Evolutionary conservation across 2,113 vertebrate species (phyloP).

Genomic region (Melospiza georgiana): DNA sequence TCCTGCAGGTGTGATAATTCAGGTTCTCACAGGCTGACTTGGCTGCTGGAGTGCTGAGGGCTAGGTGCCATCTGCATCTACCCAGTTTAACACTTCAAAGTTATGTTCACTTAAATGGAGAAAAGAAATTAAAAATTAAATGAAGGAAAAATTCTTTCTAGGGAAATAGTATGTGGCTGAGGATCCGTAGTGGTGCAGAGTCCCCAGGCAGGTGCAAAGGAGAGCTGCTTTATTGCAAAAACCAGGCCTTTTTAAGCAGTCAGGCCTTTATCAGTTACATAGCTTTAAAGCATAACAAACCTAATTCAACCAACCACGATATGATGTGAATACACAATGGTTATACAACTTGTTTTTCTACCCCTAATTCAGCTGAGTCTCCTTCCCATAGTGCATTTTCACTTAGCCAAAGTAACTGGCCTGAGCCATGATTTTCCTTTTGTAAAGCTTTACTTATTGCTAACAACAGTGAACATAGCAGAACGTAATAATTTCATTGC

Average conservation of each 20-base stretch:
- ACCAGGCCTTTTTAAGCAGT: not conserved
- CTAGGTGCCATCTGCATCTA: rapidly evolving
- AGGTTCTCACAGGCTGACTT: not conserved
- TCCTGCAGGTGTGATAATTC: not conserved
- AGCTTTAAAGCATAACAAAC: not conserved
- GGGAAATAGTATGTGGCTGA: not conserved
- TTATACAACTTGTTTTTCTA: not conserved
- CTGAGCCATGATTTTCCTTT: not conserved
- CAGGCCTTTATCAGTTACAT: not conserved
- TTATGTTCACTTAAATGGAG: not conserved
- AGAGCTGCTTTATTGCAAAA: not conserved
- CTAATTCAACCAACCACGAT: not conserved
- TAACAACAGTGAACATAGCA: not conserved
- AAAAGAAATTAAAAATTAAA: not conserved
- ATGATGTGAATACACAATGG: rapidly evolving
- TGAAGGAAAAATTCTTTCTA: not conserved
- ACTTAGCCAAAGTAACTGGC: not conserved
- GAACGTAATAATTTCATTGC: not conserved
- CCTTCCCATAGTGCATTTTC: not conserved
- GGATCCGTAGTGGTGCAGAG: not conserved
- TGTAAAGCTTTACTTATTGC: not conserved
- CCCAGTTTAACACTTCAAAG: not conserved
- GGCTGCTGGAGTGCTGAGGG: not conserved
- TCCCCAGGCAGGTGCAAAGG: not conserved
- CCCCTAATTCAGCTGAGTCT: not conserved